A percentile compares a stretch with the other conserved stretches of the same genome.
Evolutionary conservation across 2,113 vertebrate genomes (phyloP).

Genomic region (Anthoscopus minutus): DNA sequence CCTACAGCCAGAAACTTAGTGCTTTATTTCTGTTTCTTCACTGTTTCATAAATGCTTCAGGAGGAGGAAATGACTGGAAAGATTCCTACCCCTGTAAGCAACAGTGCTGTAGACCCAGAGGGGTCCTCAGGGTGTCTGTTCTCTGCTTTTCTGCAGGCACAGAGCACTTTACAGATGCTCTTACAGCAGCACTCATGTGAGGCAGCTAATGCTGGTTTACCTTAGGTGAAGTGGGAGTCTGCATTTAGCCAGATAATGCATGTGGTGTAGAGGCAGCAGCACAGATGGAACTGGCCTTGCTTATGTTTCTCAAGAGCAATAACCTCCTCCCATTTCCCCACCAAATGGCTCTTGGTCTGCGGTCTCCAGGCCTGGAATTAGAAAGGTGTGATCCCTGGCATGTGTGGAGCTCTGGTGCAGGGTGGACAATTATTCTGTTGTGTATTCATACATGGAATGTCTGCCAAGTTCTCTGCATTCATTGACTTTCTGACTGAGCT

Average conservation of each 20-base stretch:
- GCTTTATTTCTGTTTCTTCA: background rate
- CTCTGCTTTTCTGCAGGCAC: background rate
- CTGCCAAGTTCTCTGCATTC: background rate
- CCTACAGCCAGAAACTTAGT: background rate
- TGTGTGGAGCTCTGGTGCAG: background rate
- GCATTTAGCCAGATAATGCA: accelerated
- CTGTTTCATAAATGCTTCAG: background rate
- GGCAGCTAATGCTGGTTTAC: background rate
- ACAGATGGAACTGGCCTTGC: background rate
- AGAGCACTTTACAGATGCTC: background rate
- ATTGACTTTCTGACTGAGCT: background rate
- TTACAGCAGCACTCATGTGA: background rate
- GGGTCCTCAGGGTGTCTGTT: background rate
- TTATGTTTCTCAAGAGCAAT: background rate
- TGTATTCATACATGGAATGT: background rate
- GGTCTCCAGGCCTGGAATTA: background rate
- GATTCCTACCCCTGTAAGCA: background rate
- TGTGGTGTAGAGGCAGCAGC: background rate
- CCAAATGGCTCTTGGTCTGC: background rate
- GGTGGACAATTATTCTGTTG: background rate
- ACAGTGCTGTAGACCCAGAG: background rate
- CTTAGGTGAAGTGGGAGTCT: background rate
- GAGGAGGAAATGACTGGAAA: background rate
- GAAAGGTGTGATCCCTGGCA: background rate
- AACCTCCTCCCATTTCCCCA: background rate